Evolutionary conservation across 1,140 invertebrate species (phyloP), one percentile per base, ranked within the genome.

Genomic region (Leptopilina boulardi): DNA sequence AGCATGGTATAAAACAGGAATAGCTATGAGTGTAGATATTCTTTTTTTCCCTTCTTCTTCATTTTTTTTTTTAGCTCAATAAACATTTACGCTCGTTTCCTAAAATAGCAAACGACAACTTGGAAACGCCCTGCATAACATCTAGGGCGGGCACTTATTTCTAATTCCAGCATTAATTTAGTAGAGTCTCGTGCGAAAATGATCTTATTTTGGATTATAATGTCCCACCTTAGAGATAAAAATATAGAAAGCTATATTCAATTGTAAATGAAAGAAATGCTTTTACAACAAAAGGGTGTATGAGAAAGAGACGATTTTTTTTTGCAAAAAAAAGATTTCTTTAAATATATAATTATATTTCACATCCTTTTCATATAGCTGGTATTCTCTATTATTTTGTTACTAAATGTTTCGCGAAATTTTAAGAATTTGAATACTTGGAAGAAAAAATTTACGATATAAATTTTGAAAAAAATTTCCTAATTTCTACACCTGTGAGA

Each of bases 81-180:
- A 66, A 66, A 30, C 26, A 30, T 66, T 66, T 66, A 30, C 26
- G 15, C 59, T 66, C 59, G 26, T 66, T 15, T 66, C 59, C 59
- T 66, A 66, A 66, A 66, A 66, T 66, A 66, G 59, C 59, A 30
- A 66, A 66, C 26, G 59, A 66, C 59, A 26, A 30, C 59, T 30
- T 66, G 59, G 26, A 30, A 66, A 66, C 59, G 59, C 59, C 59
- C 59, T 23, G 59, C 15, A 66, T 66, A 66, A 66, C 59, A 66
- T 30, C 23, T 66, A 66, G 59, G 59, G 26, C 59, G 59, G 10
- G 26, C 21, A 66, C 23, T 34, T 30, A 66, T 13, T 26, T 66
- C 59, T 26, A 66, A 26, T 66, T 66, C 59, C 26, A 34, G 59
- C 11, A 13, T 66, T n/a, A 66, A 30, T 66, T 66, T 66, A 66